These are phyloP conservation scores for Leptodactylus fuscus DNA, from an alignment of 2,113 vertebrate genomes.

Conservation along the genomic window DNA sequence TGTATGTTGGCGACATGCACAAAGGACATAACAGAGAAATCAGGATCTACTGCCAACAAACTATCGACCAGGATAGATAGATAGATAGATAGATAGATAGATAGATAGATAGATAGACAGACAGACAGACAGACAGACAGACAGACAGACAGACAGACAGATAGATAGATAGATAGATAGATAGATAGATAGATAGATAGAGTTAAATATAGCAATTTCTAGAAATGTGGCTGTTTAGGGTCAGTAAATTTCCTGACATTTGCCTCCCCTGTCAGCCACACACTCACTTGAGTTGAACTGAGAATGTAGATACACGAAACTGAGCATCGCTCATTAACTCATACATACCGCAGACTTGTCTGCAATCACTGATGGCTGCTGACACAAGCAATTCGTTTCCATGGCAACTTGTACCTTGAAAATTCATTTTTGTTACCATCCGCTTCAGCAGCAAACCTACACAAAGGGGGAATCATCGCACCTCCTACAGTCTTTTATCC, in stretches of 20 bases:
- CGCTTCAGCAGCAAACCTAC: not conserved
- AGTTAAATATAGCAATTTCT: not conserved
- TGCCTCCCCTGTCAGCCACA: not conserved
- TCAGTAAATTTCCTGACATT: not conserved
- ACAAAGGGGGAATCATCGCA: not conserved
- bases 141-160: no score
- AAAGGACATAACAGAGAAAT: no score
- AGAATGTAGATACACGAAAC: not conserved
- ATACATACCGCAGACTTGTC: not conserved
- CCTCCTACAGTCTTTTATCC: not conserved
- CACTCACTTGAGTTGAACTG: not conserved
- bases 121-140: no score
- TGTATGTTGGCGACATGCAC: no score
- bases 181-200: not conserved
- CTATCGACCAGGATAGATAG: no score
- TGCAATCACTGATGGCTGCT: not conserved
- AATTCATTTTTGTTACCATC: not conserved
- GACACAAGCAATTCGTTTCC: not conserved
- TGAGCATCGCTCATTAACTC: not conserved
- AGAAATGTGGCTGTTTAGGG: not conserved
- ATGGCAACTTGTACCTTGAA: constrained; percentile 12
- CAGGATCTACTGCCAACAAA: no score
- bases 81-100: no score
- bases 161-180: not conserved
- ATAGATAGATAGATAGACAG: no score